A percentile compares a stretch with the other conserved stretches of the same genome.
These are phyloP conservation scores for Rhynchophorus ferrugineus DNA, from an alignment of 1,140 invertebrate genomes.

Conservation along the genomic window DNA sequence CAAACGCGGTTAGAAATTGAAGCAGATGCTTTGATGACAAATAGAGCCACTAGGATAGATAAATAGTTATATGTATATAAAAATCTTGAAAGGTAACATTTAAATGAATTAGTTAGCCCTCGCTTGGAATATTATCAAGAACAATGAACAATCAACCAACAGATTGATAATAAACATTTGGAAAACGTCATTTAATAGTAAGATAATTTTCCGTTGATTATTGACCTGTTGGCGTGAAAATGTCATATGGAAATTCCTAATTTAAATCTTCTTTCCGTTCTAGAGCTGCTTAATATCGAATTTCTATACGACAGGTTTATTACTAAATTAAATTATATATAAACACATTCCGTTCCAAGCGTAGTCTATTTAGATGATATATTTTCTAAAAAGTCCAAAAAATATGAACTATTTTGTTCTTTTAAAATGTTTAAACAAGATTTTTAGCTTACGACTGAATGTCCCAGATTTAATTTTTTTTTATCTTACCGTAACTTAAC, in stretches of 20 bases:
- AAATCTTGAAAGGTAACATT: constrained; percentile 13
- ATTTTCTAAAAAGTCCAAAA: constrained; percentile 2
- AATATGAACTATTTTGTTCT: not conserved
- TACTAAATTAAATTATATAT: too few species aligned
- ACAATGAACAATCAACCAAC: too few species aligned
- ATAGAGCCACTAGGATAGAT: constrained; percentile 3
- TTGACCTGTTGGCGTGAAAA: too few species aligned
- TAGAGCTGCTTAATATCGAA: not conserved
- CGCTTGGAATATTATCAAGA: not conserved
- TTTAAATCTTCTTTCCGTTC: not conserved
- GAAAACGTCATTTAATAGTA: not conserved
- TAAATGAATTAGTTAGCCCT: constrained; percentile 6
- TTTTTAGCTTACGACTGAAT: constrained; percentile 3
- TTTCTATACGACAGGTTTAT: too few species aligned
- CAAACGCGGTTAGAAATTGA: constrained; percentile 3
- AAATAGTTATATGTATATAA: constrained; percentile 10
- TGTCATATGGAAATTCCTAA: not conserved
- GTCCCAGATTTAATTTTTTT: constrained; percentile 6
- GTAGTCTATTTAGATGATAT: constrained; percentile 7
- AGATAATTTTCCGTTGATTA: not conserved
- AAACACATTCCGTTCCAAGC: too few species aligned
- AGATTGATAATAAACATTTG: not conserved
- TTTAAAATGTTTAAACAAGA: constrained; percentile 1
- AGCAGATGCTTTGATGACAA: constrained; percentile 17
- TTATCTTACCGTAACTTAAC: constrained; percentile 1